These are phyloP conservation scores for Euthynnus affinis DNA, from an alignment of 2,797 vertebrate species.

Conservation along the genomic window DNA sequence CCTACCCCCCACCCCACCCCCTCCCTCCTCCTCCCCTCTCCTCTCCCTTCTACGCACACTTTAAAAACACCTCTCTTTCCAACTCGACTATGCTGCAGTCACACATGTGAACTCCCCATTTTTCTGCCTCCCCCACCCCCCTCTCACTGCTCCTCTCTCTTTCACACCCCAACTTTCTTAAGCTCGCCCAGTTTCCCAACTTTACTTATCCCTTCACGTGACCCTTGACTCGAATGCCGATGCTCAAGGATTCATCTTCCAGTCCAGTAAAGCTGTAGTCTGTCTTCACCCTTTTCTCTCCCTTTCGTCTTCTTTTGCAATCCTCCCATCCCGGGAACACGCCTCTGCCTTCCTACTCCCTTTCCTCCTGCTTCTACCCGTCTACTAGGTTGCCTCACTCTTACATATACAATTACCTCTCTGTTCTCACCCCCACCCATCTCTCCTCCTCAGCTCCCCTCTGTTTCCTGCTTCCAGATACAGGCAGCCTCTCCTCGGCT, in stretches of 20 bases:
- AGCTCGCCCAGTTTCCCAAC: neutral
- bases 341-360: conserved; percentile 48
- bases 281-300: conserved; percentile 3
- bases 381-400: conserved; percentile 75
- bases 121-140: conserved; percentile 31
- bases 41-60: conserved; percentile 34
- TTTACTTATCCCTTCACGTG: conserved; percentile 11
- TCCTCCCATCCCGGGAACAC: conserved; percentile 44
- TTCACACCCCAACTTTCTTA: conserved; percentile 43
- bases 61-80: conserved; percentile 70
- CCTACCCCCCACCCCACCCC: too few relatives aligned
- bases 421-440: conserved; percentile 77
- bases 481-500: conserved; percentile 65
- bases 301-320: conserved; percentile 9
- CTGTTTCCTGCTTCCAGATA: conserved; percentile 76
- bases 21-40: conserved; percentile 29
- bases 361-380: conserved; percentile 59
- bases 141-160: conserved; percentile 41
- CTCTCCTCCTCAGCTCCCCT: conserved; percentile 71
- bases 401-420: conserved; percentile 80
- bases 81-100: conserved; percentile 36
- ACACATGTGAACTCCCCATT: conserved; percentile 48
- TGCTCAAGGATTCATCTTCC: conserved; percentile 1
- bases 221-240: neutral
- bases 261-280: conserved; percentile 15